phyloP scores from a whole-genome alignment of 2,797 vertebrate species.

The Gymnothorax javanicus region DNA sequence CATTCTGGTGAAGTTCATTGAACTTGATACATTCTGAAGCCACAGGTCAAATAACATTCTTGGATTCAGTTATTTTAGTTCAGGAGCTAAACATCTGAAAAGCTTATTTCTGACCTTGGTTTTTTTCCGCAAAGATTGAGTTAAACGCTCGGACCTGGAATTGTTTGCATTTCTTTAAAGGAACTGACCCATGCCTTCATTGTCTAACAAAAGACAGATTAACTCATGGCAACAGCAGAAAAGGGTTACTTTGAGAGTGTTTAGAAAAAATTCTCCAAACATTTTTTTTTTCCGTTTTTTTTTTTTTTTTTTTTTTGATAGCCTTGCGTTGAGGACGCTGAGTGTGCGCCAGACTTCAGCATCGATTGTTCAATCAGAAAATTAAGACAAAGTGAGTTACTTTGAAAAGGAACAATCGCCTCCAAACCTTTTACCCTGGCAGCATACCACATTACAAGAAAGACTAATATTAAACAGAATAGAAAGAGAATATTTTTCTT shows the following conservation, averaged over 20 bases:
- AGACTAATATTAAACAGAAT: background rate
- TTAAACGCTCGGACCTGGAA: constrained; percentile 49
- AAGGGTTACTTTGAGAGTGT: constrained; percentile 41
- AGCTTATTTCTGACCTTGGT: constrained; percentile 30
- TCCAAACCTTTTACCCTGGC: background rate
- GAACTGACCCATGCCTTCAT: constrained; percentile 51
- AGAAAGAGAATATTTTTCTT: background rate
- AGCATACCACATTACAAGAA: background rate
- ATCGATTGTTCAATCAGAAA: constrained; percentile 24
- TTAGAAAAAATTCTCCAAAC: constrained; percentile 28
- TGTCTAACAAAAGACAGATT: constrained; percentile 48
- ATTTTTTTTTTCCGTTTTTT: too few relatives aligned
- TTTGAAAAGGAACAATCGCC: background rate
- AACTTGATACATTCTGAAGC: background rate
- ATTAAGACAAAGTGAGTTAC: constrained; percentile 15
- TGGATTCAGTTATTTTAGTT: background rate
- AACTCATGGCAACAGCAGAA: constrained; percentile 51
- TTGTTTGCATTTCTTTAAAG: constrained; percentile 54
- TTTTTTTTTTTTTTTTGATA: constrained; percentile 22
- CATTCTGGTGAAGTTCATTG: background rate
- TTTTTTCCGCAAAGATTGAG: constrained; percentile 39
- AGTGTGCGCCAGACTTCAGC: constrained; percentile 11
- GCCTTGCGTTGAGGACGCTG: constrained; percentile 8
- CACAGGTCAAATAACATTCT: background rate
- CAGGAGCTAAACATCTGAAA: background rate